Base-by-base conservation (phyloP, 1,140 invertebrate genomes). In the Euschistus heros region DNA sequence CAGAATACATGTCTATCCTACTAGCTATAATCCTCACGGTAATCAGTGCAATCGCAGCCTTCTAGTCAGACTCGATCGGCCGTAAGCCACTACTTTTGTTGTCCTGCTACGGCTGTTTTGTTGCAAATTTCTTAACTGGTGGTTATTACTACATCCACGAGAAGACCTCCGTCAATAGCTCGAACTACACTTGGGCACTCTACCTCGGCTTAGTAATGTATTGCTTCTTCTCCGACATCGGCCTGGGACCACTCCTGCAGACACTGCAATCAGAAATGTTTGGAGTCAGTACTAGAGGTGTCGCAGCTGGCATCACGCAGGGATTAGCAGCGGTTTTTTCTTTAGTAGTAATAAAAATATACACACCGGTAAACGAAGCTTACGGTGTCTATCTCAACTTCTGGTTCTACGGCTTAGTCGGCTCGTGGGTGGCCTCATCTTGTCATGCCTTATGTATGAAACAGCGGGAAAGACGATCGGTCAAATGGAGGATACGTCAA, bases 21-120 rank as follows among this genome's bases (percentile, higher is more conserved):
- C 55, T 72, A 14, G 70, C 68, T 8, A 57, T 66, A 14, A 33
- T 72, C 2, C 57, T 69, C 67, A 72, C 80, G 27, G 62, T 76
- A 13, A 76, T 79, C 0, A 80, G 78, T 1, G 70, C 78, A 30
- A 30, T 68, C 37, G 68, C 73, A 7, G 76, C 77, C 13, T 74
- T 73, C 20, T 61, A 81, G 5, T 76, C 81, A 22, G 79, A 81
- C 66, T 71, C 71, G 59, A 66, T 73, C 0, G 79, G 78, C 13
- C 70, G 83, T 64, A 76, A 79, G 59, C 75, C 80, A 42, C 22
- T 60, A 1, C 61, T 33, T 18, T 33, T 33, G 0, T 1, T 63
- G 18, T 63, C 61, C 62, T 22, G 15, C 26, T 46, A 8, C 20
- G 18, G 26, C 46, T 47, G 62, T 14, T 37, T 37, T 8, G 27